Evolutionary conservation across 2,888 invertebrate species (phyloP), one percentile per base, ranked within the genome.

Genomic region (Spialia ferax): DNA sequence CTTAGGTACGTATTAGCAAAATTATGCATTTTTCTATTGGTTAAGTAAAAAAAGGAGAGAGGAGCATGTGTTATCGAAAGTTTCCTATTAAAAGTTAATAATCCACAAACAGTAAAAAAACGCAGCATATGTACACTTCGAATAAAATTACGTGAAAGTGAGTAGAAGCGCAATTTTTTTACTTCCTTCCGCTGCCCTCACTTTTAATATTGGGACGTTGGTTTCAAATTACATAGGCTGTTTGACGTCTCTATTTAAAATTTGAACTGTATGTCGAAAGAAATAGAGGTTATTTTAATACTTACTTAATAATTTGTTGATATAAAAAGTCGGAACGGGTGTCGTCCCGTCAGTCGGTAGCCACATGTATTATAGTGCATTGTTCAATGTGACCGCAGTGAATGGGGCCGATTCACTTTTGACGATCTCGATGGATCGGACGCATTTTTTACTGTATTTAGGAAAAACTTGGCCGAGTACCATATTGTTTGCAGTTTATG

Each of bases 101-200:
- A 45, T 45, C 55, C 20, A 29, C 32, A 50, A 65, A 75, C 57
- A 71, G 73, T 76, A 72, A 74, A 26, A 35, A 74, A 84, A 81
- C 69, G 81, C 82, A 79, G 80, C 92, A 91, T 91, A 84, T 91
- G 91, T 83, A 80, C 79, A 74, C 73, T 75, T 76, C 80, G 82
- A 87, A 87, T 86, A 87, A 84, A 86, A 84, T 73, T 74, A 70
- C 84, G 86, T 85, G 89, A 92, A 92, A 93, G 91, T 90, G 89
- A 90, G 86, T 90, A 85, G 85, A 81, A 84, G 85, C 85, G 82
- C 80, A 80, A 78, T 86, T 91, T 92, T 83, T 93, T 91, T 87
- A 91, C 85, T 93, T 93, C 93, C 93, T 92, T 93, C 93, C 93
- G 93, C 79, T 89, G 87, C 86, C 89, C 87, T 89, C 85, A 84